These are phyloP conservation scores for Melinaea marsaeus DNA, from an alignment of 2,888 invertebrate species.

Conservation along the genomic window DNA sequence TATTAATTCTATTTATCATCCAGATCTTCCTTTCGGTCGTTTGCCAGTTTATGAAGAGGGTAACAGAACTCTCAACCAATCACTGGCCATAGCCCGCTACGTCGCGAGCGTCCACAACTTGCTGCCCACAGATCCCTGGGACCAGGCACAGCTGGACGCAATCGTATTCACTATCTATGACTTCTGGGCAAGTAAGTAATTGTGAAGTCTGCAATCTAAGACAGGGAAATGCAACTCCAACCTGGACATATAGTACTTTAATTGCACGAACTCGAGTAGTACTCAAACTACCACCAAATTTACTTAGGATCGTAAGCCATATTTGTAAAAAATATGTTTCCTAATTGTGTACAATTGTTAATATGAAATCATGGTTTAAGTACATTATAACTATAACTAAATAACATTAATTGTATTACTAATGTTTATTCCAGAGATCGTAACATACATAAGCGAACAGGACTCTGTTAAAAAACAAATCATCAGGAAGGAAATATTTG, in stretches of 20 bases:
- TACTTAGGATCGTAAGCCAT: too few species aligned
- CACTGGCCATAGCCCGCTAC: conserved; percentile 73
- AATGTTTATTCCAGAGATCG: conserved; percentile 44
- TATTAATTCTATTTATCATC: conserved; percentile 11
- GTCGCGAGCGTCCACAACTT: conserved; percentile 67
- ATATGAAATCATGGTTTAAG: too few species aligned
- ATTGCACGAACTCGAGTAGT: too few species aligned
- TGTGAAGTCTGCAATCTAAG: not conserved
- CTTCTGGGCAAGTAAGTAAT: conserved; percentile 62
- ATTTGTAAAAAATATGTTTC: not conserved
- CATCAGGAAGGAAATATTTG: conserved; percentile 45
- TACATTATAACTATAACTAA: too few species aligned
- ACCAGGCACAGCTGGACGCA: conserved; percentile 69
- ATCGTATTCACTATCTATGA: conserved; percentile 68
- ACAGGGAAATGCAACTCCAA: not conserved
- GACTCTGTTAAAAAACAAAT: conserved; percentile 44
- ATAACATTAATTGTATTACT: not conserved
- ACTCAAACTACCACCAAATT: too few species aligned
- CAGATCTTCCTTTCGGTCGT: conserved; percentile 57
- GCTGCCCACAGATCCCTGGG: conserved; percentile 66
- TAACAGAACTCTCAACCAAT: conserved; percentile 49
- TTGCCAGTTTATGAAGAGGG: conserved; percentile 60
- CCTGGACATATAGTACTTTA: too few species aligned
- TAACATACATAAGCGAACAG: conserved; percentile 39
- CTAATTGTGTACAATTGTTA: too few species aligned